phyloP scores from a whole-genome alignment of 2,888 invertebrate species.

The Amphiduros pacificus region DNA sequence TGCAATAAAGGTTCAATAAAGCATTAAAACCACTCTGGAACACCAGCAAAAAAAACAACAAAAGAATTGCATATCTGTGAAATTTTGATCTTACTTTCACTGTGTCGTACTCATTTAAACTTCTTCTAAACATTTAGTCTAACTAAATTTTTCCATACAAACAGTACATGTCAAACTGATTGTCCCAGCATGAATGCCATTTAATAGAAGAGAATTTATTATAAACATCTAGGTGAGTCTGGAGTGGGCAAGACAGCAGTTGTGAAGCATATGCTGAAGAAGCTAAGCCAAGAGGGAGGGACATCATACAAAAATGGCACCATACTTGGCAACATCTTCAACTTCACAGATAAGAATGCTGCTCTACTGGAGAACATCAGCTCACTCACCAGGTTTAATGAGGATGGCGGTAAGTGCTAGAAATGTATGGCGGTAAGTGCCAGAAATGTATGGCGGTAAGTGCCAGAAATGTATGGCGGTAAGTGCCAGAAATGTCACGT shows the following conservation, averaged over 20 bases:
- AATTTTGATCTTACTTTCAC: too few species aligned
- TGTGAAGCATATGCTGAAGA: slow-evolving; percentile 51
- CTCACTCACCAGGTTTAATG: slow-evolving; percentile 40
- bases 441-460: slow-evolving; percentile 15
- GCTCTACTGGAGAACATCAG: slow-evolving; percentile 53
- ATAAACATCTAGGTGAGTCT: slow-evolving; percentile 47
- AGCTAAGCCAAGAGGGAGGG: slow-evolving; percentile 49
- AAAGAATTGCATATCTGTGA: too few species aligned
- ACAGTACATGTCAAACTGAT: too few species aligned
- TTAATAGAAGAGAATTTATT: too few species aligned
- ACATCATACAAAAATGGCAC: slow-evolving; percentile 46
- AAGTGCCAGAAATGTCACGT: neutral
- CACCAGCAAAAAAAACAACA: too few species aligned
- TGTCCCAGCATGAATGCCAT: too few species aligned
- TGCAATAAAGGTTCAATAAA: too few species aligned
- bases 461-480: slow-evolving; percentile 13
- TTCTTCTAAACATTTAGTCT: too few species aligned
- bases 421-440: slow-evolving; percentile 16
- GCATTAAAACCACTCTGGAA: too few species aligned
- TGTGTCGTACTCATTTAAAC: too few species aligned
- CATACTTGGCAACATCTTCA: slow-evolving; percentile 52
- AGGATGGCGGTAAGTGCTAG: slow-evolving; percentile 28
- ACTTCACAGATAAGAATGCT: slow-evolving; percentile 53
- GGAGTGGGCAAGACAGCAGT: slow-evolving; percentile 58
- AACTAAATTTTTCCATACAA: too few species aligned